Conservation (phyloP, 2,888 invertebrate genomes). For the Pterobdella sp. region DNA sequence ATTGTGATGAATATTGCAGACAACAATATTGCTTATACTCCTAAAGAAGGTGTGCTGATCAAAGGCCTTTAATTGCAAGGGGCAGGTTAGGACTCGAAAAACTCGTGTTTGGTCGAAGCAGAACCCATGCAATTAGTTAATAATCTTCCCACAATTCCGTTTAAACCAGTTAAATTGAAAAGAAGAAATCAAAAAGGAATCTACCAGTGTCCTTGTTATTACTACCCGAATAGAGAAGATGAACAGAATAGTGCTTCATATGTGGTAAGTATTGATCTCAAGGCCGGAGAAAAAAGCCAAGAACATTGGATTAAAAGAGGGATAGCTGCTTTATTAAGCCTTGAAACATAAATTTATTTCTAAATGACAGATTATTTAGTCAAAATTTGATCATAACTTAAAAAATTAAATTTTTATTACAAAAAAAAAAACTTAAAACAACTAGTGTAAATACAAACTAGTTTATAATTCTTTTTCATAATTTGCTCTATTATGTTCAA, state of each 20-base stretch:
- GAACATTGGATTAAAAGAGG: constrained; percentile 82
- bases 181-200: constrained; percentile 55
- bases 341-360: no score
- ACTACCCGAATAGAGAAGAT: constrained; percentile 71
- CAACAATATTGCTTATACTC: constrained; percentile 60
- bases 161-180: constrained; percentile 59
- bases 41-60: constrained; percentile 56
- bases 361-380: no score
- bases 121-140: constrained; percentile 76
- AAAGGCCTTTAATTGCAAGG: constrained; percentile 52
- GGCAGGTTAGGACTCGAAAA: constrained; percentile 59
- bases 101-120: constrained; percentile 67
- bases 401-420: no score
- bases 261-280: constrained; percentile 73
- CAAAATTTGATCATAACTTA: no score
- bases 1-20: constrained; percentile 69
- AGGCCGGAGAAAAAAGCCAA: constrained; percentile 61
- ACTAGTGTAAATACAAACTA: no score
- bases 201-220: constrained; percentile 76
- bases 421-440: no score
- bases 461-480: no score
- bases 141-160: constrained; percentile 73
- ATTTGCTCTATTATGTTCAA: no score
- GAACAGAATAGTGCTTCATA: constrained; percentile 61
- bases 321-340: constrained; percentile 70